A percentile compares a stretch with the other conserved stretches of the same genome.
These are phyloP conservation scores for Zalophus californianus DNA, from an alignment of 2,797 vertebrate species.

Conservation along the genomic window DNA sequence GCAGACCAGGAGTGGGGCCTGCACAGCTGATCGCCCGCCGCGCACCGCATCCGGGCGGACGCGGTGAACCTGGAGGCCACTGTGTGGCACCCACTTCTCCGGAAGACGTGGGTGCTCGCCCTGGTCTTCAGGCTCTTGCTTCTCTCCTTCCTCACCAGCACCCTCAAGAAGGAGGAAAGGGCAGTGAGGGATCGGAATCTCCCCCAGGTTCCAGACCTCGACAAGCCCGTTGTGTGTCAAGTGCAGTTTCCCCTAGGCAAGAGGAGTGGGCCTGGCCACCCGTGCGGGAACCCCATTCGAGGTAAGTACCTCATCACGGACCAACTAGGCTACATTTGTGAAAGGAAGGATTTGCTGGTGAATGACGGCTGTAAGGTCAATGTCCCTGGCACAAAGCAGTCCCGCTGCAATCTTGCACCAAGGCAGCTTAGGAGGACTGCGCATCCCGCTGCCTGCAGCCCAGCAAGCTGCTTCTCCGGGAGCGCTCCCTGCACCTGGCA, in stretches of 20 bases:
- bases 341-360: slow-evolving; percentile 95
- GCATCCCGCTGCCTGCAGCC: slow-evolving; percentile 98
- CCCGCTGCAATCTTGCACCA: slow-evolving; percentile 93
- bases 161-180: slow-evolving; percentile 97
- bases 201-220: slow-evolving; percentile 92
- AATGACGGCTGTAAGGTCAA: slow-evolving; percentile 96
- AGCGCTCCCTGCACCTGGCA: slow-evolving; percentile 96
- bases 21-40: not conserved
- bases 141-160: slow-evolving; percentile 86
- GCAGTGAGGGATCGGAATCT: slow-evolving; percentile 93
- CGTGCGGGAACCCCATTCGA: slow-evolving; percentile 97
- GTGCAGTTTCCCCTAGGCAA: slow-evolving; percentile 96
- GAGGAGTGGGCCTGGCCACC: slow-evolving; percentile 94
- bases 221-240: slow-evolving; percentile 95
- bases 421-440: slow-evolving; percentile 97
- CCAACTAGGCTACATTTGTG: slow-evolving; percentile 96
- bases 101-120: slow-evolving; percentile 96
- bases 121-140: slow-evolving; percentile 95
- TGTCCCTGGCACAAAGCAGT: slow-evolving; percentile 89
- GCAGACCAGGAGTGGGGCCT: slow-evolving; percentile 50
- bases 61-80: slow-evolving; percentile 88
- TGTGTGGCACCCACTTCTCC: slow-evolving; percentile 94
- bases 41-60: slow-evolving; percentile 27
- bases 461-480: slow-evolving; percentile 96
- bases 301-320: slow-evolving; percentile 97